Percentiles rank a stretch among this genome's conserved stretches.
Conservation (phyloP, 1,140 invertebrate species). For the Sarcophaga peregrina region DNA sequence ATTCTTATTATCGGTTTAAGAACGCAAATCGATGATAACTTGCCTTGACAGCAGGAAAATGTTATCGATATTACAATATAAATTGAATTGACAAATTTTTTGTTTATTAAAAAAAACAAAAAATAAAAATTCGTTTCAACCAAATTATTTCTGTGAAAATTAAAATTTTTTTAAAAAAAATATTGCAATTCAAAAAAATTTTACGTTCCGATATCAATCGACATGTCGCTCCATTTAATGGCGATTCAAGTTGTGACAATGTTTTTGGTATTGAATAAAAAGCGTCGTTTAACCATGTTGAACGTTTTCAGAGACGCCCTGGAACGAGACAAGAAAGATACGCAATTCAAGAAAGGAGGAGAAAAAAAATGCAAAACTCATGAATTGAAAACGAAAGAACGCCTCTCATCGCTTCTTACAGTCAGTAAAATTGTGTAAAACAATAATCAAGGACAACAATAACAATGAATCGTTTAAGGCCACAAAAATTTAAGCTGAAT, state of each 20-base stretch:
- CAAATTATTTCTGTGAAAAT: no score
- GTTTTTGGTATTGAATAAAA: neutral
- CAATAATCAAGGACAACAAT: neutral
- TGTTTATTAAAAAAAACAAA: no score
- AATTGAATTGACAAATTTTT: no score
- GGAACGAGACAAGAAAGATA: neutral
- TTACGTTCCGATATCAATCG: neutral
- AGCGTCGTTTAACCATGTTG: neutral
- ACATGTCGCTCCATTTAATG: neutral
- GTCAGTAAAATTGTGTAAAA: neutral
- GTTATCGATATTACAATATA: no score
- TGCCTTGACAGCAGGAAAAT: no score
- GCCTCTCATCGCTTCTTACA: no score
- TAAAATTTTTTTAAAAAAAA: no score
- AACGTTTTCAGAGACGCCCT: neutral
- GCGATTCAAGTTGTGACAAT: neutral
- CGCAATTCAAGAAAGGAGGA: neutral
- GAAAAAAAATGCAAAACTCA: neutral
- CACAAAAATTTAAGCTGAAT: slow-evolving; percentile 60
- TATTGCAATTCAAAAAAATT: no score
- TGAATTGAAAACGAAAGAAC: neutral
- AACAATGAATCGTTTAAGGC: slow-evolving; percentile 63
- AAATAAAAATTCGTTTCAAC: no score
- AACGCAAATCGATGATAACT: no score
- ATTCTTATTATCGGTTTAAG: no score